Percentiles rank a stretch among this genome's conserved stretches.
Evolutionary conservation across 2,113 vertebrate genomes (phyloP).

Genomic region (Pelecanus crispus): DNA sequence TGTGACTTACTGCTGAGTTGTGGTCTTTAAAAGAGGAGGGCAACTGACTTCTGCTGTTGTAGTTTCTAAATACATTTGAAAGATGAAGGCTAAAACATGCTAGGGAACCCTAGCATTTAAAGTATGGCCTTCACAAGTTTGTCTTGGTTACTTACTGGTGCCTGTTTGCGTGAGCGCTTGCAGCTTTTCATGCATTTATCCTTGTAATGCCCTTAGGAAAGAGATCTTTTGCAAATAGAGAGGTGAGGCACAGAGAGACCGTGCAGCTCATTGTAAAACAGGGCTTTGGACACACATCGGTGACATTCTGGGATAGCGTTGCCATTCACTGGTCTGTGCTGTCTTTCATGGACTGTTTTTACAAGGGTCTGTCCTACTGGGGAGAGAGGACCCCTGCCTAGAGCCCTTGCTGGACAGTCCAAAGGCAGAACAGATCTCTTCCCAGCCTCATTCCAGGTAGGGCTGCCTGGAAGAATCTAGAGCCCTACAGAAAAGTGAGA

Average conservation of each 20-base stretch:
- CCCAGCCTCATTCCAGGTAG: background rate
- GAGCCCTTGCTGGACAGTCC: background rate
- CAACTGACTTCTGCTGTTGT: background rate
- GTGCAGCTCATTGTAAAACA: background rate
- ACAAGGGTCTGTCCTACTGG: background rate
- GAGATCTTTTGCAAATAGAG: background rate
- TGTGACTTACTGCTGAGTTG: background rate
- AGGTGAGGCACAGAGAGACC: background rate
- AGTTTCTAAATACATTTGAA: background rate
- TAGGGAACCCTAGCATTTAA: background rate
- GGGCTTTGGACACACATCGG: background rate
- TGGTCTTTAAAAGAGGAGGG: background rate
- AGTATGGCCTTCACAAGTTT: background rate
- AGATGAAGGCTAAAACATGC: background rate
- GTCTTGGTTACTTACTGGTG: background rate
- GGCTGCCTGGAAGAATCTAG: background rate
- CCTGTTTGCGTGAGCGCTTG: fast-evolving
- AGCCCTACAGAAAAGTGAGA: background rate
- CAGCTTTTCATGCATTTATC: background rate
- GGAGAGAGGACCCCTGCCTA: background rate
- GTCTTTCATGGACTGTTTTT: background rate
- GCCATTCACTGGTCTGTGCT: fast-evolving
- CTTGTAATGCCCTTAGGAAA: background rate
- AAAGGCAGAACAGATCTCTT: background rate
- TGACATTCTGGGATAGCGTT: background rate